A percentile compares a stretch with the other conserved stretches of the same genome.
phyloP scores from a whole-genome alignment of 2,888 invertebrate genomes.

The Lycia hirtaria region DNA sequence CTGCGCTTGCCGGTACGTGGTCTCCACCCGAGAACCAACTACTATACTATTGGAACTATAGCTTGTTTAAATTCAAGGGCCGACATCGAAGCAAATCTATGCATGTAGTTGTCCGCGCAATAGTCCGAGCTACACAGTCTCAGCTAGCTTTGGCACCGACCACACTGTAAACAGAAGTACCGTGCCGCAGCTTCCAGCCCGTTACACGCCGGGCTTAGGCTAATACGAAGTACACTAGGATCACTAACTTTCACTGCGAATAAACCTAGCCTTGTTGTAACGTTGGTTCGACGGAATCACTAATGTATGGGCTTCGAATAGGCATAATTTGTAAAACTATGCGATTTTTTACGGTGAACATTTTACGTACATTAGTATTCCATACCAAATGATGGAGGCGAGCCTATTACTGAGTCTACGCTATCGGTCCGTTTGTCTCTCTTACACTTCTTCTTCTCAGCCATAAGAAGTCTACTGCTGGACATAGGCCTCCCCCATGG shows the following conservation, averaged over 20 bases:
- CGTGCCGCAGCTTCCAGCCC: constrained; percentile 52
- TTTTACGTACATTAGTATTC: too few species aligned
- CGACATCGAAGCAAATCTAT: neutral
- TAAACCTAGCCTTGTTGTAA: constrained; percentile 44
- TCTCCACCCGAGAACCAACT: too few species aligned
- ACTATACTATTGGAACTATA: neutral
- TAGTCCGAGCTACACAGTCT: neutral
- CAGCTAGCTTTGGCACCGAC: constrained; percentile 11
- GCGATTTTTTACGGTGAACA: too few species aligned
- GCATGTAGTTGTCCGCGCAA: neutral
- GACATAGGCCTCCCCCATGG: too few species aligned
- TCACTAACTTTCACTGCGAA: constrained; percentile 53
- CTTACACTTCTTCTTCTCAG: too few species aligned
- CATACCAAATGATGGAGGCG: too few species aligned
- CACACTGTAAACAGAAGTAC: constrained; percentile 48
- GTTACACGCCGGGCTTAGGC: constrained; percentile 54
- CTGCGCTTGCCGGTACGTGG: too few species aligned
- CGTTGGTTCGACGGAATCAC: neutral
- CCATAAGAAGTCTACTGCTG: too few species aligned
- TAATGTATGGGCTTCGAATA: neutral
- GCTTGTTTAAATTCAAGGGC: neutral
- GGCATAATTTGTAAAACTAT: neutral
- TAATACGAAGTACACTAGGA: constrained; percentile 58
- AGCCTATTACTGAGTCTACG: too few species aligned
- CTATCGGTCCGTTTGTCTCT: too few species aligned